phyloP scores from a whole-genome alignment of 2,888 invertebrate genomes.

The Protonemura montana region DNA sequence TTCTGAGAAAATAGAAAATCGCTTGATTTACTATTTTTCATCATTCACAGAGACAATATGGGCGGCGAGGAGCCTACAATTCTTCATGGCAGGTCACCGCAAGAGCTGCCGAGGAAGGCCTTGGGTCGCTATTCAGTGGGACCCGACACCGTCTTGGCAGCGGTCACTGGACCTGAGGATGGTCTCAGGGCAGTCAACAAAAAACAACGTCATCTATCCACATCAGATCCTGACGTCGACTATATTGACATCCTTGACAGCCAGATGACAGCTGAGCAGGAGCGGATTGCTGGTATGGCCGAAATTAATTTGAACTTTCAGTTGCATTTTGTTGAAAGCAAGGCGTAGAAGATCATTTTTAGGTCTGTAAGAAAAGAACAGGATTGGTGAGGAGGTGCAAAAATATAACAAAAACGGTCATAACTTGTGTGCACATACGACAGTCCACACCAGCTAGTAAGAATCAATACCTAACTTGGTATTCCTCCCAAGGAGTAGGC shows the following conservation, averaged over 20 bases:
- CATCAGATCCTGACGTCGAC: slow-evolving; percentile 73
- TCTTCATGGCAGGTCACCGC: slow-evolving; percentile 74
- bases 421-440: too few relatives aligned
- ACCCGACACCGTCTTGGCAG: slow-evolving; percentile 69
- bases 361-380: background rate
- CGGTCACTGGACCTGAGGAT: slow-evolving; percentile 83
- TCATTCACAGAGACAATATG: slow-evolving; percentile 55
- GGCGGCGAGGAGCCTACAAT: slow-evolving; percentile 66
- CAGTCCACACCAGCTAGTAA: too few relatives aligned
- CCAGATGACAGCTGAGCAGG: slow-evolving; percentile 53
- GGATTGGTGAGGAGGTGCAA: too few relatives aligned
- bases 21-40: background rate
- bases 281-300: slow-evolving; percentile 43
- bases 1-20: background rate
- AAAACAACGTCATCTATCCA: slow-evolving; percentile 70
- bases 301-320: background rate
- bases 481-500: too few relatives aligned
- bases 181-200: slow-evolving; percentile 79
- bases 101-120: slow-evolving; percentile 72
- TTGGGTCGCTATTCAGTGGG: slow-evolving; percentile 62
- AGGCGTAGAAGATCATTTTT: background rate
- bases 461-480: too few relatives aligned
- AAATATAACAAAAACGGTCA: too few relatives aligned
- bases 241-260: slow-evolving; percentile 70
- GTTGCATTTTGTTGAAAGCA: background rate